Conservation (phyloP, 2,888 invertebrate genomes). For the Belgica antarctica region DNA sequence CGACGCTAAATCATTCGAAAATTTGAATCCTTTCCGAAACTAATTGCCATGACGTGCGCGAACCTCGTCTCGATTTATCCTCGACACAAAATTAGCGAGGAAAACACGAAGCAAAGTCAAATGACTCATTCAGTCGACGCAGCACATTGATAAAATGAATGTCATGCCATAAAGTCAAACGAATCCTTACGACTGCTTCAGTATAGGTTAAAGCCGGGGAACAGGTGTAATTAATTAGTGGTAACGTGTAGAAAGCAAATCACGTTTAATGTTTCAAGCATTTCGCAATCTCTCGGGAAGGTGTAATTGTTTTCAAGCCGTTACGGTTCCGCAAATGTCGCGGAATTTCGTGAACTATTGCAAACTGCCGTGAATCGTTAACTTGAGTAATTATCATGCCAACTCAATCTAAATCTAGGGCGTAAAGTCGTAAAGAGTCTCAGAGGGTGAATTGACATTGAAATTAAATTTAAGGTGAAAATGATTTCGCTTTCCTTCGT, state of each 20-base stretch:
- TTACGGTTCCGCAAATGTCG: background rate
- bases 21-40: no score
- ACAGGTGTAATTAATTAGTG: constrained; percentile 42
- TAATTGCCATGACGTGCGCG: no score
- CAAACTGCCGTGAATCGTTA: background rate
- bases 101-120: no score
- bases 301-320: background rate
- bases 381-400: constrained; percentile 3
- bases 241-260: constrained; percentile 20
- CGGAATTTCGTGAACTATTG: background rate
- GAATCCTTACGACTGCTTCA: background rate
- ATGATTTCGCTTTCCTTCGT: background rate
- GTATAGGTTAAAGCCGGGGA: constrained; percentile 5
- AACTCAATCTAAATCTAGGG: background rate
- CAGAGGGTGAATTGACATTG: background rate
- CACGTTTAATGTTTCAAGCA: constrained; percentile 32
- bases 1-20: no score
- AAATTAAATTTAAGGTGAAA: constrained; percentile 14
- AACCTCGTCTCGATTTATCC: no score
- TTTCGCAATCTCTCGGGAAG: background rate
- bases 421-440: background rate
- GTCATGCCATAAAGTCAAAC: background rate
- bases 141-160: no score
- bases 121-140: background rate
- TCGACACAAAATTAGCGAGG: no score